These are phyloP conservation scores for Thecophora atra DNA, from an alignment of 2,888 invertebrate genomes.

Conservation along the genomic window DNA sequence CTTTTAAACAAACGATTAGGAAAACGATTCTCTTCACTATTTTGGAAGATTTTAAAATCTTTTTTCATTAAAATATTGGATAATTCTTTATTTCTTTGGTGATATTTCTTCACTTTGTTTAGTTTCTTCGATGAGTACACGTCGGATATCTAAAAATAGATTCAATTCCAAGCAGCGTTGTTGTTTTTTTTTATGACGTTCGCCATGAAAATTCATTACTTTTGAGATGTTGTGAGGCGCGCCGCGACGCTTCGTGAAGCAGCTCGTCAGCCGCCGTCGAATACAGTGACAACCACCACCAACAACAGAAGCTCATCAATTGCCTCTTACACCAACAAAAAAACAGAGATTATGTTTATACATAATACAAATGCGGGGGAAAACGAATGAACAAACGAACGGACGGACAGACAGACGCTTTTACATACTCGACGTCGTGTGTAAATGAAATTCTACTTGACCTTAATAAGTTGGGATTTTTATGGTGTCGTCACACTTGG, in stretches of 20 bases:
- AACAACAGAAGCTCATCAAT: not conserved
- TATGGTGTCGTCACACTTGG: conserved; percentile 48
- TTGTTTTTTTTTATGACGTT: not conserved
- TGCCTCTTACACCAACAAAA: too few relatives aligned
- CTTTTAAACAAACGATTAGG: too few relatives aligned
- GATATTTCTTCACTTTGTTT: not conserved
- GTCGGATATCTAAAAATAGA: too few relatives aligned
- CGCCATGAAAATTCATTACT: not conserved
- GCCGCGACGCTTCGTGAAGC: not conserved
- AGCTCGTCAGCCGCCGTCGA: not conserved
- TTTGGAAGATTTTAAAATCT: too few relatives aligned
- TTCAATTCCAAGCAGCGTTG: too few relatives aligned
- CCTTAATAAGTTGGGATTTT: conserved; percentile 50
- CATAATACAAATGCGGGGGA: not conserved
- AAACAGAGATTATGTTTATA: not conserved
- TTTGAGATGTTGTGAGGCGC: not conserved
- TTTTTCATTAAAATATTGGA: too few relatives aligned
- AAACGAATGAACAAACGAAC: not conserved
- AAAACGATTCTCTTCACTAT: too few relatives aligned
- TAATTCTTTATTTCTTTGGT: too few relatives aligned
- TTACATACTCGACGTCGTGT: not conserved
- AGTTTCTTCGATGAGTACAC: not conserved
- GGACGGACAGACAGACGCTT: not conserved
- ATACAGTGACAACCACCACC: not conserved
- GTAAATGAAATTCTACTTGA: conserved; percentile 43